A percentile compares a stretch with the other conserved stretches of the same genome.
These are phyloP conservation scores for Erannis defoliaria DNA, from an alignment of 2,888 invertebrate genomes.

Conservation along the genomic window DNA sequence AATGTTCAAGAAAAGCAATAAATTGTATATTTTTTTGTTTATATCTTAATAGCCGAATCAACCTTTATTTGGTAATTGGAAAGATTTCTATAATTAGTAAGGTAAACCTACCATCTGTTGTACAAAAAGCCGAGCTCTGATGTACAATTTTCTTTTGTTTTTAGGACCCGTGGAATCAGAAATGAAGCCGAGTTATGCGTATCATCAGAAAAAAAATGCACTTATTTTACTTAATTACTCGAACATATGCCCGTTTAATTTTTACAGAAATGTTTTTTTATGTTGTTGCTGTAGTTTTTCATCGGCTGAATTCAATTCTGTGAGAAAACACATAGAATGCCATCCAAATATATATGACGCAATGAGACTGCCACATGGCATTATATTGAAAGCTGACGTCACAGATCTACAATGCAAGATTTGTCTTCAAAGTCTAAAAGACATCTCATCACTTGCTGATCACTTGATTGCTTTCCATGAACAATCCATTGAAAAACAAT, in stretches of 20 bases:
- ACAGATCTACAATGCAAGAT: conserved; percentile 35
- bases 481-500: conserved; percentile 23
- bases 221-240: conserved; percentile 10
- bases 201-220: conserved; percentile 9
- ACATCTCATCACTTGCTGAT: conserved; percentile 19
- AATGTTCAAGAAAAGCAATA: too few relatives aligned
- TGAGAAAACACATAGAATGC: conserved; percentile 3
- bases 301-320: conserved; percentile 1
- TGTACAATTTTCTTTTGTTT: conserved; percentile 20
- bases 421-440: conserved; percentile 23
- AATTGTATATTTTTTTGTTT: too few relatives aligned
- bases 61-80: background rate
- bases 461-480: conserved; percentile 29
- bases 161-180: conserved; percentile 35
- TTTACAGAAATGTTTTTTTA: background rate
- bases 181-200: background rate
- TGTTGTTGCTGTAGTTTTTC: conserved; percentile 18
- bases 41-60: background rate
- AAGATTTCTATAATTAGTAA: background rate
- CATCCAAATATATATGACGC: background rate
- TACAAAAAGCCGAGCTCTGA: background rate
- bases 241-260: conserved; percentile 22
- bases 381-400: conserved; percentile 27
- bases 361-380: background rate
- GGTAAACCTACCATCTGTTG: background rate